A percentile compares a stretch with the other conserved stretches of the same genome.
phyloP scores from a whole-genome alignment of 2,797 vertebrate genomes.

The Schizothorax lantsangensis region DNA sequence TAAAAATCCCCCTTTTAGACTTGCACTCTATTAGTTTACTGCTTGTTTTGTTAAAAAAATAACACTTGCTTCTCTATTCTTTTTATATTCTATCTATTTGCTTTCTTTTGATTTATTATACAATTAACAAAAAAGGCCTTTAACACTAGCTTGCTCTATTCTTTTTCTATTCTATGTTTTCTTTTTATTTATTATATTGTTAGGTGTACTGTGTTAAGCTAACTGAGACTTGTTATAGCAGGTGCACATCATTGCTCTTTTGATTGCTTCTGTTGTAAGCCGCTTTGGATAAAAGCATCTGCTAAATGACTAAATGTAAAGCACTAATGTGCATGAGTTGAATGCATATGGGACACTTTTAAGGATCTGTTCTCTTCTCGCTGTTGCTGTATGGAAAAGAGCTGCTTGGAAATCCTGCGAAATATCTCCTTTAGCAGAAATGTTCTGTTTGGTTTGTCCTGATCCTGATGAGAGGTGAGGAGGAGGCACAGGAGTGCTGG shows the following conservation, averaged over 20 bases:
- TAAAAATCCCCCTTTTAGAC: too few relatives aligned
- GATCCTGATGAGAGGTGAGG: neutral
- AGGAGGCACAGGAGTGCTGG: constrained; percentile 15
- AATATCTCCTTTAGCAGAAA: neutral
- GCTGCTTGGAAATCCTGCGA: neutral
- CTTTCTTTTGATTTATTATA: too few relatives aligned
- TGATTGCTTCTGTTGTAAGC: too few relatives aligned
- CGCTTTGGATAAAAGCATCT: neutral
- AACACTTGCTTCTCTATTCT: too few relatives aligned
- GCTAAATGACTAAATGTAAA: too few relatives aligned
- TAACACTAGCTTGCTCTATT: too few relatives aligned
- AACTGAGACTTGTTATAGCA: neutral
- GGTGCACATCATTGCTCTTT: neutral
- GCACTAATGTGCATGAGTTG: neutral
- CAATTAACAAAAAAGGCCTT: too few relatives aligned
- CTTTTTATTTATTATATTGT: too few relatives aligned
- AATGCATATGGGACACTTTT: neutral
- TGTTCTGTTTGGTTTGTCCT: neutral
- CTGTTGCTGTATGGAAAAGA: neutral
- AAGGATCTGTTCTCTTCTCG: neutral
- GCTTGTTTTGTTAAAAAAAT: too few relatives aligned
- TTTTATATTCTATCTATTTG: too few relatives aligned
- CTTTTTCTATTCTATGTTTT: too few relatives aligned
- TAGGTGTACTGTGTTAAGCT: too few relatives aligned
- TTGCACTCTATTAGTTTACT: neutral